These are phyloP conservation scores for Oxytorus armatus DNA, from an alignment of 2,888 invertebrate genomes.

Conservation along the genomic window DNA sequence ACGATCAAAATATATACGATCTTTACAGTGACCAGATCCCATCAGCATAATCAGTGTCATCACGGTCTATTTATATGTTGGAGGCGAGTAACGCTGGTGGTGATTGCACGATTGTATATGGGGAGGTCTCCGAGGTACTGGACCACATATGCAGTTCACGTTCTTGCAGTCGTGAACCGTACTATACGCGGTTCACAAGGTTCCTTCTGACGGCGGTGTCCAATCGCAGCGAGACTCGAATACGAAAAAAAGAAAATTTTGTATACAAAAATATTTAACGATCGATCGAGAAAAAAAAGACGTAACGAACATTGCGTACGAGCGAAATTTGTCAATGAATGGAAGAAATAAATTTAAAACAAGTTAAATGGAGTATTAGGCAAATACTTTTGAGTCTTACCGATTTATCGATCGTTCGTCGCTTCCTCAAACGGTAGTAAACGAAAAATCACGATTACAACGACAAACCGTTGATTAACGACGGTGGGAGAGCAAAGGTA, in stretches of 20 bases:
- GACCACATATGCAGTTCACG: conserved; percentile 67
- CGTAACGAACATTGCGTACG: conserved; percentile 7
- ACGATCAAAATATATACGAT: conserved; percentile 65
- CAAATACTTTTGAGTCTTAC: conserved; percentile 2
- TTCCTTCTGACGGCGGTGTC: conserved; percentile 37
- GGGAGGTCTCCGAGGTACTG: conserved; percentile 68
- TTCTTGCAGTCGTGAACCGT: conserved; percentile 71
- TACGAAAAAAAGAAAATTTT: not conserved
- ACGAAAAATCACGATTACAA: conserved; percentile 16
- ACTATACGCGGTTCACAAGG: conserved; percentile 69
- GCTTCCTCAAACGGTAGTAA: not conserved
- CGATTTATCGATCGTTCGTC: conserved; percentile 11
- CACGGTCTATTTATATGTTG: conserved; percentile 77
- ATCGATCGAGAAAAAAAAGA: conserved; percentile 3
- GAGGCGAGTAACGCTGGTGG: conserved; percentile 73
- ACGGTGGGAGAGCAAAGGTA: conserved; percentile 13
- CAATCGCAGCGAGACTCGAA: not conserved
- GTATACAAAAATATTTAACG: not conserved
- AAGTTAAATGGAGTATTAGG: conserved; percentile 56
- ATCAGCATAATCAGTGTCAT: conserved; percentile 77
- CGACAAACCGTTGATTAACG: conserved; percentile 23
- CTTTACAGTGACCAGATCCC: conserved; percentile 64
- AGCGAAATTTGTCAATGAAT: conserved; percentile 5
- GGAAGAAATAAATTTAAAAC: not conserved
- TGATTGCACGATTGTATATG: conserved; percentile 75